A percentile compares a stretch with the other conserved stretches of the same genome.
Conservation (phyloP, 2,888 invertebrate genomes). For the Sarcophaga subvicina region DNA sequence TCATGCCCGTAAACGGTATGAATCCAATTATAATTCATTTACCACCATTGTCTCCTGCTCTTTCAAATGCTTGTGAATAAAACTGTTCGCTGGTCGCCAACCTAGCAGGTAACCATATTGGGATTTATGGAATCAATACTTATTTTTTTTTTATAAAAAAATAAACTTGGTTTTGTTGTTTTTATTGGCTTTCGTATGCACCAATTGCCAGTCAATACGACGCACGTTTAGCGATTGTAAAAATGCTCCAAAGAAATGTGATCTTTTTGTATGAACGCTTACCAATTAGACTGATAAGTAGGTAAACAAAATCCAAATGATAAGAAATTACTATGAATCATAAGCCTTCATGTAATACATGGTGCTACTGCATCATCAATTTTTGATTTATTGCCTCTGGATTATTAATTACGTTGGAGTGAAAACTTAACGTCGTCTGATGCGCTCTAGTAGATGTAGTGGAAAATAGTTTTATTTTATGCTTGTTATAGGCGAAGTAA, state of each 20-base stretch:
- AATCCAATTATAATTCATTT: constrained; percentile 25
- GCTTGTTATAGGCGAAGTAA: no score
- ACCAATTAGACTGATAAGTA: not conserved
- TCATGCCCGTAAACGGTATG: not conserved
- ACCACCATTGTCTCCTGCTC: no score
- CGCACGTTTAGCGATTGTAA: constrained; percentile 5
- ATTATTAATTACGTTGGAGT: no score
- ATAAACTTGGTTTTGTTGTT: not conserved
- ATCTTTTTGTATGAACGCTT: not conserved
- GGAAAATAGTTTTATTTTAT: no score
- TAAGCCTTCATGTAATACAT: not conserved
- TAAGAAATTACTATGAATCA: not conserved
- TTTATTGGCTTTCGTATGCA: not conserved
- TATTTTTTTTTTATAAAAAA: not conserved
- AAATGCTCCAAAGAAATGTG: not conserved
- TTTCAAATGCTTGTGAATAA: not conserved
- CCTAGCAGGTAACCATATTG: constrained; percentile 8
- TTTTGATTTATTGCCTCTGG: no score
- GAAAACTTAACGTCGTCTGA: no score
- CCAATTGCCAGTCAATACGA: constrained; percentile 26
- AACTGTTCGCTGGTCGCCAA: not conserved
- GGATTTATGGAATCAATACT: constrained; percentile 22
- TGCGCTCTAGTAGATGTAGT: no score
- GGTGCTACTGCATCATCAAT: no score
- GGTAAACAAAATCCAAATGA: not conserved